Evolutionary conservation across 2,113 vertebrate species (phyloP), one percentile per base, ranked within the genome.

Genomic region (Vireo altiloquus): DNA sequence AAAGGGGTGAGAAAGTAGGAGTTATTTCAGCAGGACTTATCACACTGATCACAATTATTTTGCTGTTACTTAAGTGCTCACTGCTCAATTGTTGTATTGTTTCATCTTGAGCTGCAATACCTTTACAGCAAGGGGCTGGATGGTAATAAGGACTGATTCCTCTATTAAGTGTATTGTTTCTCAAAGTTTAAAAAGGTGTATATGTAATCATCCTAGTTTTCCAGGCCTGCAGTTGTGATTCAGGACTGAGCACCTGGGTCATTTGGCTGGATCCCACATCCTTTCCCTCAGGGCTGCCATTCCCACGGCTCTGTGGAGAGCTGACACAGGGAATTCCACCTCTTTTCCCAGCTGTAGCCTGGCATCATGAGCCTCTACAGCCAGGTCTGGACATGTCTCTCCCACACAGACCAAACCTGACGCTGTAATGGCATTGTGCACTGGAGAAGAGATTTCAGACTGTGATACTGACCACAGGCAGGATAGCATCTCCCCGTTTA

Each of bases 21-120:
- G 31, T 86, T 74, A 97, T 95, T 95, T 93, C 59, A 77, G 33
- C 54, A 27, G 50, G 52, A 33, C 78, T 80, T 95, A 91, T 54
- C 17, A 1, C 27, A 42, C 39, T 27, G 52, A 90, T 90, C 68
- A 75, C 71, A 71, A 84, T 94, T 89, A 82, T 92, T 92, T 86
- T 6, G 1, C 82, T 94, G 76, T 90, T 85, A 88, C 35, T 25
- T 63, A 83, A 54, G 42, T 86, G 33, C 46, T 42, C 4, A 4
- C 65, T 87, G 12, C 56, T 82, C 28, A 21, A 8, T 69, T 3
- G 0, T 37, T 64, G 17, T 44, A 72, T 89, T 89, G 70, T 90
- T 81, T 93, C 13, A 0, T 77, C 46, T 53, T 86, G 66, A 69
- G 31, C 25, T 71, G 17, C 61, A 91, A 22, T 53, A 61, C 4